Percentiles rank a stretch among this genome's conserved stretches.
Evolutionary conservation across 2,888 invertebrate genomes (phyloP).

Genomic region (Hypolimnas misippus): DNA sequence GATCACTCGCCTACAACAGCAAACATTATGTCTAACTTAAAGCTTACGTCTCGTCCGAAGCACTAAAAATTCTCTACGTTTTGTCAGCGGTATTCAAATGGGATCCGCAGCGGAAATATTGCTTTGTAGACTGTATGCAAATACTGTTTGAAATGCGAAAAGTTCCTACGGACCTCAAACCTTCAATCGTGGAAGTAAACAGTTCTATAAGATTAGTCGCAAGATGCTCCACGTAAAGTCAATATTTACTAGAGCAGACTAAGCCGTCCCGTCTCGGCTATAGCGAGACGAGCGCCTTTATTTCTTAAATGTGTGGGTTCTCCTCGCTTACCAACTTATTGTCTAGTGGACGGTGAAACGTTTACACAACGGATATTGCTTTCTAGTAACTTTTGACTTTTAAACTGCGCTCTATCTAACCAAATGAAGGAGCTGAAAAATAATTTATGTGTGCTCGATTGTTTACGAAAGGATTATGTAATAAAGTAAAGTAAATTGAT

Average conservation of each 20-base stretch:
- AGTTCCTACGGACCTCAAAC: constrained; percentile 30
- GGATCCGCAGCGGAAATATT: constrained; percentile 30
- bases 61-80: constrained; percentile 22
- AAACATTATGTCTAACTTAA: constrained; percentile 1
- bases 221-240: constrained; percentile 34
- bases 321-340: constrained; percentile 36
- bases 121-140: constrained; percentile 31
- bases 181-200: constrained; percentile 31
- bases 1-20: background rate
- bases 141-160: constrained; percentile 37
- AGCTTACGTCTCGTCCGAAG: constrained; percentile 17
- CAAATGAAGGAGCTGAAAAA: background rate
- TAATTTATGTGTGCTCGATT: background rate
- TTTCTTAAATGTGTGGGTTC: constrained; percentile 30
- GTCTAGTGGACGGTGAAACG: constrained; percentile 38
- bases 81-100: constrained; percentile 38
- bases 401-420: background rate
- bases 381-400: constrained; percentile 19
- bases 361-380: constrained; percentile 36
- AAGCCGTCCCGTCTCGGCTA: constrained; percentile 31
- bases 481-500: too few species aligned
- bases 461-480: too few species aligned
- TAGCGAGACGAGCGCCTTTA: constrained; percentile 20
- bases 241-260: constrained; percentile 34
- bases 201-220: constrained; percentile 36